Base-by-base conservation (phyloP, 2,797 vertebrate species). In the Cyclura pinguis region DNA sequence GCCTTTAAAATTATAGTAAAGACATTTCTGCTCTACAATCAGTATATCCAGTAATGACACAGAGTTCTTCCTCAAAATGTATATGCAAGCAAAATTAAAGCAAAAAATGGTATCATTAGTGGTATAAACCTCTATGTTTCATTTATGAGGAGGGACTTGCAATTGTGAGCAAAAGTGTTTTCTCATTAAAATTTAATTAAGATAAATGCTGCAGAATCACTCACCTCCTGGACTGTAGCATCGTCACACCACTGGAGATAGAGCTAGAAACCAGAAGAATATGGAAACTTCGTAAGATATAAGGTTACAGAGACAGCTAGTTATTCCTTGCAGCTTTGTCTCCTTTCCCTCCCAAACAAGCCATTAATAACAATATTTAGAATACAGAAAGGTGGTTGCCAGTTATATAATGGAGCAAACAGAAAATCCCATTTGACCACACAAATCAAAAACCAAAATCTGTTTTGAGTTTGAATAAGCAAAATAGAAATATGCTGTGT, bases 241-340 rank as follows among this genome's bases (percentile, higher is more conserved):
- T 99, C 98, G 94, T 99, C 99, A 96, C 99, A 99, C 99, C 99
- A 99, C 95, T 99, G 99, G 95, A 99, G 97, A 96, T 98, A 99
- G 91, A 99, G 94, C 99, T 99, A 97, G 88, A 89, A 95, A 97
- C 62, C 78, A 97, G 97, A 97, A 96, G 90, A 96, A 97, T 94
- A 93, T 89, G 95, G 91, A 91, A 96, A 97, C 90, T 97, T 96
- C 55, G 92, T 82, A 95, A 93, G 90, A 95, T 92, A 84, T 92
- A 87, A 95, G 92, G 96, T 95, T 84, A 88, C 84, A 95, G 92
- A 95, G 82, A 94, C 67, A 94, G 89, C 80, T 42, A 72, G 62
- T 92, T 5, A 95, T 95, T 96, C 95, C 94, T 91, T 80, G 73
- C 32, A 88, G 86, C 90, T 91, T 87, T 83, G 74, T 78, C 59